Conservation (phyloP, 53 echinoderm and acorn worm genomes). For the Zoroaster sp. region DNA sequence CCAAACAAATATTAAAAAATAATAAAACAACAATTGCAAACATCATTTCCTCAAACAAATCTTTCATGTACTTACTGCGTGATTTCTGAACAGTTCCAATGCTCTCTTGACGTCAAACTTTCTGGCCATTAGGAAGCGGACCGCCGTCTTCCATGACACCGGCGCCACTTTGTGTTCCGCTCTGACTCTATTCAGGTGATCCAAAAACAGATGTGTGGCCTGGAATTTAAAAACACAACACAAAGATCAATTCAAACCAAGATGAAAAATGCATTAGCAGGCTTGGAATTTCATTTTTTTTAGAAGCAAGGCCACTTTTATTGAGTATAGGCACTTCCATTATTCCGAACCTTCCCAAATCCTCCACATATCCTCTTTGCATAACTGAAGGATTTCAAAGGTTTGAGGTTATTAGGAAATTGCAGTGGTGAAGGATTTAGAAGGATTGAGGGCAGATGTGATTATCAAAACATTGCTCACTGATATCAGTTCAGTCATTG, state of each 20-base stretch:
- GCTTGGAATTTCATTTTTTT: too few relatives aligned
- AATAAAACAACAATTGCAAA: neutral
- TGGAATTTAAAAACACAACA: constrained; percentile 4
- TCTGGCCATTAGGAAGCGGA: constrained; percentile 93
- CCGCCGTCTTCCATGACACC: constrained; percentile 92
- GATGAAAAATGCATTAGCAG: neutral
- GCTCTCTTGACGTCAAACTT: constrained; percentile 97
- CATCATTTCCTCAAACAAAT: too few relatives aligned
- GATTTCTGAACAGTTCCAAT: constrained; percentile 87
- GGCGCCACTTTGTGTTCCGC: constrained; percentile 83
- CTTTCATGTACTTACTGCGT: constrained; percentile 83
- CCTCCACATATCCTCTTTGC: too few relatives aligned
- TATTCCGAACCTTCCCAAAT: too few relatives aligned
- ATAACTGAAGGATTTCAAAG: too few relatives aligned
- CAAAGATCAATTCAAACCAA: neutral
- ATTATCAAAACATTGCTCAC: too few relatives aligned
- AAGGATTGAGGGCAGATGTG: too few relatives aligned
- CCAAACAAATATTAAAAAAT: too few relatives aligned
- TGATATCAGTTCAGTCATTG: neutral
- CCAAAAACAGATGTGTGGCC: constrained; percentile 90
- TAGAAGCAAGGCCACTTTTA: too few relatives aligned
- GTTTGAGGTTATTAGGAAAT: too few relatives aligned
- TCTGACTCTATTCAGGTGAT: constrained; percentile 88
- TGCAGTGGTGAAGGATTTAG: too few relatives aligned
- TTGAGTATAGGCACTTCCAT: too few relatives aligned